Evolutionary conservation across 1,140 invertebrate genomes (phyloP).

Genomic region (Brachionus calyciflorus): DNA sequence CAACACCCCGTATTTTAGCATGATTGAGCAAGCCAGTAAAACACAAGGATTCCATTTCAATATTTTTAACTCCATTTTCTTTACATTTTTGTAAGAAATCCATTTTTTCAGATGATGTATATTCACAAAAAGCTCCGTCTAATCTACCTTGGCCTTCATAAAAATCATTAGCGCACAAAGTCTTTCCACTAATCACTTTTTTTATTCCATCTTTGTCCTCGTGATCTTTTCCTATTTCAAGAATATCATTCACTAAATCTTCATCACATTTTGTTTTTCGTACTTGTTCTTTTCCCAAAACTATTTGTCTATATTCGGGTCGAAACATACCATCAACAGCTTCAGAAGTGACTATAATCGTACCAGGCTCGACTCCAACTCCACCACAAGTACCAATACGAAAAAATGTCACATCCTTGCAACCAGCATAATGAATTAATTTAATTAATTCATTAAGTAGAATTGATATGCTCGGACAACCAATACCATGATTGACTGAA

Average conservation of each 20-base stretch:
- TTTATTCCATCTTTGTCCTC: constrained; percentile 66
- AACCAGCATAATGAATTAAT: constrained; percentile 80
- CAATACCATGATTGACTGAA: constrained; percentile 90
- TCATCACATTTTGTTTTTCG: constrained; percentile 78
- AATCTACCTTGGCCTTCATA: constrained; percentile 91
- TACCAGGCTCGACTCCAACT: constrained; percentile 79
- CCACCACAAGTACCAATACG: constrained; percentile 90
- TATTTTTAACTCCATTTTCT: constrained; percentile 82
- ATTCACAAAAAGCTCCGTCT: constrained; percentile 95
- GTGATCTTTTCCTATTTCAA: constrained; percentile 65
- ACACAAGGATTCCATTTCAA: constrained; percentile 92
- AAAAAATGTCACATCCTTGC: constrained; percentile 81
- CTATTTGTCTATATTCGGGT: constrained; percentile 71
- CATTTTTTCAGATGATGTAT: constrained; percentile 81
- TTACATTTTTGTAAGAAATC: constrained; percentile 76
- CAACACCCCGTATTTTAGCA: constrained; percentile 79
- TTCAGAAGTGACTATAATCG: constrained; percentile 82
- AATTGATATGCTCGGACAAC: constrained; percentile 84
- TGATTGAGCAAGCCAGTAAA: constrained; percentile 89
- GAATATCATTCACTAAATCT: constrained; percentile 73
- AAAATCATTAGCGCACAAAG: constrained; percentile 93
- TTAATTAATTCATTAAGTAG: constrained; percentile 88
- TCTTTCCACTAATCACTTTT: constrained; percentile 82
- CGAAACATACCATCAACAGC: constrained; percentile 76
- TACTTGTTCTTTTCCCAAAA: constrained; percentile 79